Evolutionary conservation across 1,140 invertebrate species (phyloP).

Genomic region (Probaryconus sp.): DNA sequence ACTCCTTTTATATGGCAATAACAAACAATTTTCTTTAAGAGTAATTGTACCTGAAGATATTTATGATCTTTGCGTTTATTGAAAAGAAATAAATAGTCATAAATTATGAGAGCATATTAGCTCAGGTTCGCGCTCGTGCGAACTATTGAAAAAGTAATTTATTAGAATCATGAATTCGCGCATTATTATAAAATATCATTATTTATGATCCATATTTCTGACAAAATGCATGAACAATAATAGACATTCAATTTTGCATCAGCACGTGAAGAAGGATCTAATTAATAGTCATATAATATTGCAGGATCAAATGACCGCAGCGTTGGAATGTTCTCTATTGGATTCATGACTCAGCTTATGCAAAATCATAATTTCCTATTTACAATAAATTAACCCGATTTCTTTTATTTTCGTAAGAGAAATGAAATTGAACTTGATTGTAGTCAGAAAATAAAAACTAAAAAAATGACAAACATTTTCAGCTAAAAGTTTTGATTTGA

Average conservation of each 20-base stretch:
- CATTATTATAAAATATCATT: slow-evolving; percentile 34
- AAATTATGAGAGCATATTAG: slow-evolving; percentile 24
- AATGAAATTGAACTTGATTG: no score
- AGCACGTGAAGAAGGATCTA: slow-evolving; percentile 26
- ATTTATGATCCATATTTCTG: slow-evolving; percentile 14
- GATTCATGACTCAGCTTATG: slow-evolving; percentile 26
- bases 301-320: slow-evolving; percentile 8
- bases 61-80: not conserved
- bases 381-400: slow-evolving; percentile 32
- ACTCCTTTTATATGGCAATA: no score
- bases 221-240: slow-evolving; percentile 10
- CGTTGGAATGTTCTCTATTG: not conserved
- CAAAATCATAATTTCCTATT: slow-evolving; percentile 4
- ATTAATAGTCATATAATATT: slow-evolving; percentile 49
- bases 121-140: not conserved
- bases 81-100: slow-evolving; percentile 26
- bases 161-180: slow-evolving; percentile 20
- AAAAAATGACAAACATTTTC: no score
- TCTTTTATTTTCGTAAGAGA: not conserved
- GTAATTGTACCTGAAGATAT: slow-evolving; percentile 24
- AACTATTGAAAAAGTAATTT: slow-evolving; percentile 33
- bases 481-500: no score
- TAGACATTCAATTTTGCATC: slow-evolving; percentile 30
- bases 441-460: no score
- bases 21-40: no score